Conservation (phyloP, 2,888 invertebrate species). For the Drosophila affinis region DNA sequence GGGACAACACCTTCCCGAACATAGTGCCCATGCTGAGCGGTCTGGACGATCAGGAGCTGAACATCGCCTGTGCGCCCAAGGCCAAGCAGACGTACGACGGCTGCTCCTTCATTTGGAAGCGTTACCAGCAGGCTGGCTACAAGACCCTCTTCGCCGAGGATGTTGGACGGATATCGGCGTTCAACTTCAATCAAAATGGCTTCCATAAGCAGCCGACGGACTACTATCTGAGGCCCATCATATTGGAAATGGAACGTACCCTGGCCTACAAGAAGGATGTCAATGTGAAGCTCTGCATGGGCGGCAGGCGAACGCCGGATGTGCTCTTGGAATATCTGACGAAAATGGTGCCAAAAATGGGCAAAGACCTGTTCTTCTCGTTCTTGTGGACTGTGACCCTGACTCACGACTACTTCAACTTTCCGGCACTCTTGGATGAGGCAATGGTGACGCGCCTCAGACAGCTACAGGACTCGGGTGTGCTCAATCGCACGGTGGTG, state of each 20-base stretch:
- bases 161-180: slow-evolving; percentile 90
- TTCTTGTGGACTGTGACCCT: slow-evolving; percentile 93
- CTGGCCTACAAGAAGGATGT: slow-evolving; percentile 86
- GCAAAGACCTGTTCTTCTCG: slow-evolving; percentile 88
- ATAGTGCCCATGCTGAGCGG: slow-evolving; percentile 92
- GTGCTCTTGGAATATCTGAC: slow-evolving; percentile 89
- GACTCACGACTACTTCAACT: slow-evolving; percentile 93
- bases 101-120: slow-evolving; percentile 94
- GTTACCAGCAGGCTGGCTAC: slow-evolving; percentile 89
- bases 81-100: slow-evolving; percentile 87
- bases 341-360: slow-evolving; percentile 87
- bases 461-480: slow-evolving; percentile 86
- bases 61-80: slow-evolving; percentile 86
- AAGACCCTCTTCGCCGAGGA: slow-evolving; percentile 94
- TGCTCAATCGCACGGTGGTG: slow-evolving; percentile 83
- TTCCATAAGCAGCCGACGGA: slow-evolving; percentile 93
- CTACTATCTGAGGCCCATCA: slow-evolving; percentile 91
- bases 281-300: slow-evolving; percentile 79
- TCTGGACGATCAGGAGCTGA: slow-evolving; percentile 87
- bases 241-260: slow-evolving; percentile 87
- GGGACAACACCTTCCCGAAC: slow-evolving; percentile 97
- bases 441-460: slow-evolving; percentile 61
- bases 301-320: slow-evolving; percentile 86
- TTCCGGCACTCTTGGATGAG: slow-evolving; percentile 90
- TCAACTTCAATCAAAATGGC: slow-evolving; percentile 91